Conservation (phyloP, 2,888 invertebrate species). For the Geotrupes spiniger region DNA sequence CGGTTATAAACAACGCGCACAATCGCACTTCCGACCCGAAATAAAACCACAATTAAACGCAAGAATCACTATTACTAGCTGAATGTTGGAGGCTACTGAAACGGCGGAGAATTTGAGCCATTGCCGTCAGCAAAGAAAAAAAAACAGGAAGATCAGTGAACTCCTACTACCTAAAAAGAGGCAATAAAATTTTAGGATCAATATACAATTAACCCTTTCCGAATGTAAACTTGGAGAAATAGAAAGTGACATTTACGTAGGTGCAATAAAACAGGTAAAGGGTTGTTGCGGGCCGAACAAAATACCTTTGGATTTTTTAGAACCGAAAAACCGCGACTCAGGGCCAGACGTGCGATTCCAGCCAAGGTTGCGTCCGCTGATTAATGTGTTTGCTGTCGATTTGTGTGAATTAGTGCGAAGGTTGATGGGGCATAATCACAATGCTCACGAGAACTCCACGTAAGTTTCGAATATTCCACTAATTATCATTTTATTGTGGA, state of each 20-base stretch:
- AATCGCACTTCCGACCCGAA: too few species aligned
- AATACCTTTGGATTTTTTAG: constrained; percentile 23
- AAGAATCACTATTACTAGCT: too few species aligned
- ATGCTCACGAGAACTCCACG: background rate
- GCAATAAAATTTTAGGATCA: too few species aligned
- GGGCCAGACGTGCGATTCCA: constrained; percentile 41
- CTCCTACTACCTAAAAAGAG: too few species aligned
- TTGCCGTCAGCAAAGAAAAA: too few species aligned
- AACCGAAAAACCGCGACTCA: constrained; percentile 46
- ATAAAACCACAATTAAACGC: too few species aligned
- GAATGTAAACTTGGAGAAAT: constrained; percentile 7
- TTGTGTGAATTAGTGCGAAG: constrained; percentile 11
- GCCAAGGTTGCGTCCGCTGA: constrained; percentile 29
- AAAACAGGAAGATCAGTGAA: too few species aligned
- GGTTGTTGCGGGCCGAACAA: constrained; percentile 29
- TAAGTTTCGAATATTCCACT: constrained; percentile 2
- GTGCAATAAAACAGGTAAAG: constrained; percentile 42
- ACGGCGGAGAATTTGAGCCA: too few species aligned
- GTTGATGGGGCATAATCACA: constrained; percentile 2
- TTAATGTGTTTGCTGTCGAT: constrained; percentile 27
- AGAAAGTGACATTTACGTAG: constrained; percentile 41
- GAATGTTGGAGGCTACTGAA: too few species aligned
- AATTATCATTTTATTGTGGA: too few species aligned
- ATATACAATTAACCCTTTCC: constrained; percentile 1
- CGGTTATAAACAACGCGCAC: too few species aligned